Conservation (phyloP, 2,888 invertebrate genomes). For the Carcina quercana region DNA sequence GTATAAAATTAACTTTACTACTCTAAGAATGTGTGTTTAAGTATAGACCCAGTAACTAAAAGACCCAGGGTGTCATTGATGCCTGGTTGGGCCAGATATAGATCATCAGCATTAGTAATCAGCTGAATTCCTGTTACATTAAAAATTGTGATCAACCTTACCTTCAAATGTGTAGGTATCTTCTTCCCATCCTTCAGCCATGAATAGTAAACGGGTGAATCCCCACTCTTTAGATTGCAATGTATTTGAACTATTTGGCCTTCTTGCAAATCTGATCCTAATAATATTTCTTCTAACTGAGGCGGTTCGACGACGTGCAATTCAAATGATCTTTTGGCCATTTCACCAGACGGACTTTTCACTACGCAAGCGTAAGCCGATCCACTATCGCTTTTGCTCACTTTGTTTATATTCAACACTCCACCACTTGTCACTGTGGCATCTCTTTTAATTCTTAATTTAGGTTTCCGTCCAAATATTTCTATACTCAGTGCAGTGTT, state of each 20-base stretch:
- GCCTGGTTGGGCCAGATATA: too few relatives aligned
- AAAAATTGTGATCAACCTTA: conserved; percentile 35
- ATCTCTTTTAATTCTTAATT: conserved; percentile 59
- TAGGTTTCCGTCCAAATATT: conserved; percentile 64
- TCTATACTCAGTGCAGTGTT: conserved; percentile 49
- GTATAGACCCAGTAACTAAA: too few relatives aligned
- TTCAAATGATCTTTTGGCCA: conserved; percentile 82
- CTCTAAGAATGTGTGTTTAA: too few relatives aligned
- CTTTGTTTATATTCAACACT: conserved; percentile 74
- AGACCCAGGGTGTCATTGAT: too few relatives aligned
- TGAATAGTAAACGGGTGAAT: conserved; percentile 80
- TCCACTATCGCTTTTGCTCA: conserved; percentile 79
- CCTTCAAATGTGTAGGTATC: conserved; percentile 78
- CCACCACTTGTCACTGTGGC: conserved; percentile 56
- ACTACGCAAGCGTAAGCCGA: conserved; percentile 87
- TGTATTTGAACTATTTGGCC: conserved; percentile 89
- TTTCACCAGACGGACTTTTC: conserved; percentile 82
- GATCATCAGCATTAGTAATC: too few relatives aligned
- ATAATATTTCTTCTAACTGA: conserved; percentile 86
- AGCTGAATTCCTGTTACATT: too few relatives aligned
- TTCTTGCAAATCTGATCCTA: conserved; percentile 87
- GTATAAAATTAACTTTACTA: too few relatives aligned
- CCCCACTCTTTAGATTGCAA: conserved; percentile 83
- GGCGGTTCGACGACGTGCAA: conserved; percentile 83
- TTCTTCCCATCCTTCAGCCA: conserved; percentile 81